Conservation (phyloP, 2,888 invertebrate genomes). For the Pseudococcus viburni region DNA sequence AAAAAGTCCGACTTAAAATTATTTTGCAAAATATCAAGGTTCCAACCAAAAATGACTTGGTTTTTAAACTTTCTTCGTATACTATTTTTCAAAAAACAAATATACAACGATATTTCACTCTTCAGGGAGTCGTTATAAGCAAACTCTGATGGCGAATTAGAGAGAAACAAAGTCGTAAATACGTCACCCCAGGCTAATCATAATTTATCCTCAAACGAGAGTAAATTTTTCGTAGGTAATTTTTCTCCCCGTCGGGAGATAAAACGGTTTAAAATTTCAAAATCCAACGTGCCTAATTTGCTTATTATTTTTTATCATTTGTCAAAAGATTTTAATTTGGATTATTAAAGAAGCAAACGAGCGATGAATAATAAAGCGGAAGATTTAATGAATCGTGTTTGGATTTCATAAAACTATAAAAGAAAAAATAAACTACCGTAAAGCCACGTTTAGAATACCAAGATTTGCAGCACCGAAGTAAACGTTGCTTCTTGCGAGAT, state of each 20-base stretch:
- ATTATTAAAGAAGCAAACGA: constrained; percentile 19
- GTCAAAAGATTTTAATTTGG: constrained; percentile 24
- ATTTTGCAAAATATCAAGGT: too few species aligned
- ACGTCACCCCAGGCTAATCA: constrained; percentile 14
- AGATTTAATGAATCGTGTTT: constrained; percentile 35
- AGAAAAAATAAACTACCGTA: neutral
- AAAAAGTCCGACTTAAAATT: too few species aligned
- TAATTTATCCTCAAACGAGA: neutral
- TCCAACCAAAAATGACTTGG: too few species aligned
- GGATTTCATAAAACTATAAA: neutral
- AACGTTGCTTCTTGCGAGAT: neutral
- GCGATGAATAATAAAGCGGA: constrained; percentile 34
- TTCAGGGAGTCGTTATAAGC: neutral
- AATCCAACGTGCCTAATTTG: neutral
- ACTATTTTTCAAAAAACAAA: neutral
- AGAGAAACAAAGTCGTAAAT: constrained; percentile 20
- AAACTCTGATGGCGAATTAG: neutral
- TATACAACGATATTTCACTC: constrained; percentile 2
- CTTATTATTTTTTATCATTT: constrained; percentile 11
- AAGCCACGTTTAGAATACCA: neutral
- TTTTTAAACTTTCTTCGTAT: too few species aligned
- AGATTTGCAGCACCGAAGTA: neutral
- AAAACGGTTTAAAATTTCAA: constrained; percentile 4
- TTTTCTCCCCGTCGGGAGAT: neutral
- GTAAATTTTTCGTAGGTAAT: neutral